Evolutionary conservation across 2,797 vertebrate species (phyloP), one percentile per base, ranked within the genome.

Genomic region (Parotocinclus haroldoi): DNA sequence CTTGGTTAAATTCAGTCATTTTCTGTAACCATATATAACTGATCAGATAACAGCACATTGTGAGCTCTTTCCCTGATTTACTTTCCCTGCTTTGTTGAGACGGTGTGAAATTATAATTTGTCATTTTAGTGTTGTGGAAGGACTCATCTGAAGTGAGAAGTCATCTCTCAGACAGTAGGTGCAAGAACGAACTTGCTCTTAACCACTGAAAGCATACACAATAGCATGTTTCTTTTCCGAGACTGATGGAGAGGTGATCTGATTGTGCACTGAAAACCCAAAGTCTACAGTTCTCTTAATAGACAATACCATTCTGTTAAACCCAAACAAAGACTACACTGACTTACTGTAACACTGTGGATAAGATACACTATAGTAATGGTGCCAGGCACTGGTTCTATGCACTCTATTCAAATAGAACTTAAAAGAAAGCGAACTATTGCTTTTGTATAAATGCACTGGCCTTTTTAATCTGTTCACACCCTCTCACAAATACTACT

Each of bases 361-460:
- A 60, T 50, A 50, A 48, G 9, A 55, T 78, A 67, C 72, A 70
- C 74, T 73, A 48, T 77, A 68, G 61, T 82, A 80, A 74, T 49
- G 72, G 69, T 82, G 80, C 78, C 74, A 86, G 80, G 75, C 82
- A 81, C 83, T 68, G 63, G 85, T 83, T 85, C 87, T 91, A 90
- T 92, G 89, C 89, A 91, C 88, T 74, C 42, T 70, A 74, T 59
- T 45, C 61, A 80, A 80, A 78, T 75, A 77, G 81, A 82, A 76
- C 76, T 70, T 79, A 80, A 69, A 54, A 76, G 66, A 50, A 48
- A 48, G 45, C 11, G 6, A 52, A 80, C 79, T 80, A 12, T 76
- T 71, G 54, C 61, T 48, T 73, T 71, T 74, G 74, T 64, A 74
- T 68, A 76, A 67, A 64, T 50, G 55, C 46, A 57, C 50, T 66